A percentile compares a stretch with the other conserved stretches of the same genome.
phyloP scores from a whole-genome alignment of 2,797 vertebrate genomes.

The Mormyrops boulengeri region DNA sequence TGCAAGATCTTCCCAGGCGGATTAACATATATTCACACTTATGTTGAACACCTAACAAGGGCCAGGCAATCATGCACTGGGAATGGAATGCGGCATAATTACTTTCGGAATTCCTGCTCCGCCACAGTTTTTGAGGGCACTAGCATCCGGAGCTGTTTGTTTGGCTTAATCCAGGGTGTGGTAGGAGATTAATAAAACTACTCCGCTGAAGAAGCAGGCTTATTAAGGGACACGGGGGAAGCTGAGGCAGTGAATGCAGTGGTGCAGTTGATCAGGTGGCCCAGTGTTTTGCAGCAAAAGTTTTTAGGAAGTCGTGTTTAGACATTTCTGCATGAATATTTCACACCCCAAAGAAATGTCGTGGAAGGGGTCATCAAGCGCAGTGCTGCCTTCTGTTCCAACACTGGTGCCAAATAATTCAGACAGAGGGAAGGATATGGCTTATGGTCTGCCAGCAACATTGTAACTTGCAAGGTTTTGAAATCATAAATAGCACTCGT shows the following conservation, averaged over 20 bases:
- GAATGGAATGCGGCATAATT: constrained; percentile 11
- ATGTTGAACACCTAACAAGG: constrained; percentile 19
- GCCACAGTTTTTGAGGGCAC: constrained; percentile 2
- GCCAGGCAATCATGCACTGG: constrained; percentile 10
- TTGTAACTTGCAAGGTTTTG: constrained; percentile 44
- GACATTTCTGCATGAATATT: constrained; percentile 9
- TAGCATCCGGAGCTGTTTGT: constrained; percentile 11
- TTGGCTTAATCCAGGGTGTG: constrained; percentile 1
- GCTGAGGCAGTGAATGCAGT: neutral
- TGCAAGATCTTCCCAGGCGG: neutral
- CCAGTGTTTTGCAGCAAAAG: neutral
- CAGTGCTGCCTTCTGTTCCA: constrained; percentile 35
- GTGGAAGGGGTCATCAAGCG: constrained; percentile 34
- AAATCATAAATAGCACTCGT: constrained; percentile 26
- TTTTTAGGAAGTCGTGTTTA: constrained; percentile 9
- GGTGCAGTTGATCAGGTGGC: neutral
- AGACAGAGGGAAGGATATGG: constrained; percentile 19
- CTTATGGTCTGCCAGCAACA: constrained; percentile 36
- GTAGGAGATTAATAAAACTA: constrained; percentile 6
- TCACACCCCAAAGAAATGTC: constrained; percentile 19
- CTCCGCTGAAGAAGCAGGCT: neutral
- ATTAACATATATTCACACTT: constrained; percentile 15
- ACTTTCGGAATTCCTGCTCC: neutral
- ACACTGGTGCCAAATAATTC: constrained; percentile 34
- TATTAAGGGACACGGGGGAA: constrained; percentile 8